Conservation (phyloP, 2,888 invertebrate species). For the Torymus tubicola region DNA sequence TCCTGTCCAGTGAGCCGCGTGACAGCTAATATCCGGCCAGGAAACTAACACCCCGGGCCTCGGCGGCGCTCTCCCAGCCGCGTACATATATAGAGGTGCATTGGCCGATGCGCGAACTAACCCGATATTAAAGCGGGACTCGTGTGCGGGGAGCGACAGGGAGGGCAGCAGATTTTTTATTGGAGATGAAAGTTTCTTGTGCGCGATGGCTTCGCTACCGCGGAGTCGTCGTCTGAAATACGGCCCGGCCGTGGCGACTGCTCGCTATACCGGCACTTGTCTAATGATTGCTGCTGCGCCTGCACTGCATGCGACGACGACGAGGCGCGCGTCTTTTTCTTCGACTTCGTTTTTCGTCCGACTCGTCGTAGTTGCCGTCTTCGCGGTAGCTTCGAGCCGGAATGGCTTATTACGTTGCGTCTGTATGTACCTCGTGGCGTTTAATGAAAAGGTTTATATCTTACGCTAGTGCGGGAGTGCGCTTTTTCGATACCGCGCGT, state of each 20-base stretch:
- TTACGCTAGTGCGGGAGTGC: background rate
- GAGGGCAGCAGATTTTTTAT: conserved; percentile 15
- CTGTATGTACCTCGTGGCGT: background rate
- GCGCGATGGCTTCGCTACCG: conserved; percentile 1
- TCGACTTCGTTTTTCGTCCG: background rate
- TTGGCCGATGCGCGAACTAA: background rate
- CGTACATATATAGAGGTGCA: conserved; percentile 1
- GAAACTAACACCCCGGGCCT: conserved; percentile 72
- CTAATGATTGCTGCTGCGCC: conserved; percentile 24
- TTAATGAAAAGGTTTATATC: conserved; percentile 20
- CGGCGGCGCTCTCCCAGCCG: conserved; percentile 22
- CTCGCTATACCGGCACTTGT: background rate
- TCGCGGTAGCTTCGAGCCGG: background rate
- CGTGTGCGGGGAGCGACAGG: no score
- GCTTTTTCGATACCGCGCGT: no score
- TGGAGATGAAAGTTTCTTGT: conserved; percentile 21
- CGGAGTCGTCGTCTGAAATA: background rate
- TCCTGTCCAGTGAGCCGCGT: conserved; percentile 75
- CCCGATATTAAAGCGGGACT: conserved; percentile 43
- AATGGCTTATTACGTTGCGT: conserved; percentile 11
- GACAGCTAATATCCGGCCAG: conserved; percentile 76
- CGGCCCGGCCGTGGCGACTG: background rate
- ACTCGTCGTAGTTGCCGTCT: background rate
- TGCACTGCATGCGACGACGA: background rate
- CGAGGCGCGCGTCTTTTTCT: background rate